Evolutionary conservation across 1,140 invertebrate species (phyloP), one percentile per base, ranked within the genome.

Genomic region (Microplitis mediator): DNA sequence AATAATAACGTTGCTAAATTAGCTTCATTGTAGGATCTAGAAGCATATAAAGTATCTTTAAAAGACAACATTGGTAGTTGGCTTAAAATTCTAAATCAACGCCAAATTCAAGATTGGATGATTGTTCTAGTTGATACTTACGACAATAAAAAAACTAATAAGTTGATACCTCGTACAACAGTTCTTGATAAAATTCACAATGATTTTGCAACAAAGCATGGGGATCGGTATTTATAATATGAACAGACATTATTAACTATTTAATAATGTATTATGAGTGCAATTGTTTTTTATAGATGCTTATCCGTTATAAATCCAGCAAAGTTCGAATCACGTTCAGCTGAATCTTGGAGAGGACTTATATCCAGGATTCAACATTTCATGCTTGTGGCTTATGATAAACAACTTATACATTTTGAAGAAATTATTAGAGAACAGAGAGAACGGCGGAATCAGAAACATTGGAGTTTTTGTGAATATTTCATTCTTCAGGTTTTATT

Each of bases 401-500:
- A 93, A 83, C 92, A 93, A 4, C 88, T 97, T 51, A 90, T 92
- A 66, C 93, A 92, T 77, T 97, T 97, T 88, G 96, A 98, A 88
- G 96, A 98, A 80, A 89, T 94, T 74, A 95, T 98, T 89, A 89
- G 97, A 78, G 92, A 93, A 62, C 93, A 97, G 79, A 89, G 97
- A 66, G 97, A 98, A 85, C 93, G 91, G 78, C 88, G 97, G 73
- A 98, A 96, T 88, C 93, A 97, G 82, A 88, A 90, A 31, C 93
- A 92, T 34, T 99, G 97, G 97, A 95, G 94, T 87, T 99, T 98
- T 88, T 95, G 93, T 83, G 91, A 94, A 82, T 99, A 98, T 88
- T 98, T 98, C 89, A 90, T 96, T 77, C 88, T 98, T 75, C 95
- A 96, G 90, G 94, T 94, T 89, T 80, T 70, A 81, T 74, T 56